phyloP scores from a whole-genome alignment of 2,113 vertebrate species.

The Speoplatyrhinus poulsoni region DNA sequence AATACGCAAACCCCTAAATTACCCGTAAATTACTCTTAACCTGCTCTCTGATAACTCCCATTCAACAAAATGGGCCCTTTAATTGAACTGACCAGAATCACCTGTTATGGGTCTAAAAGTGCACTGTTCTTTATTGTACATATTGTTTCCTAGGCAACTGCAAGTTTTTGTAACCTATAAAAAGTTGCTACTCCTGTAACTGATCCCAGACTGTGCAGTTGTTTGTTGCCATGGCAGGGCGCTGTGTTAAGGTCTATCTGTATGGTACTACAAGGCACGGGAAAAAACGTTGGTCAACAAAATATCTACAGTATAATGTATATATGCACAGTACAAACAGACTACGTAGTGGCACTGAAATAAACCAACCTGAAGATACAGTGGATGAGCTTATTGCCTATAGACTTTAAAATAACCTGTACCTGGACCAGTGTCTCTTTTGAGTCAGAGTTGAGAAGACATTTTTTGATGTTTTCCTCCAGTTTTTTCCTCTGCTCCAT shows the following conservation, averaged over 20 bases:
- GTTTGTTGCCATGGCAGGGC: conserved; percentile 68
- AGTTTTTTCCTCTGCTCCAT: conserved; percentile 34
- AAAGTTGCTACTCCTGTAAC: conserved; percentile 73
- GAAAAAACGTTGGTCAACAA: conserved; percentile 23
- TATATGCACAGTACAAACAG: conserved; percentile 15
- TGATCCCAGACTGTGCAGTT: conserved; percentile 54
- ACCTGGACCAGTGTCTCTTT: conserved; percentile 4
- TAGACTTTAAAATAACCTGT: neutral
- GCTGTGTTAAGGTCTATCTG: conserved; percentile 60
- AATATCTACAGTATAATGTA: conserved; percentile 6
- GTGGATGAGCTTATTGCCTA: neutral
- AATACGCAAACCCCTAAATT: conserved; percentile 70
- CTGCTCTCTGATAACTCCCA: conserved; percentile 56
- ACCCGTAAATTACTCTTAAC: conserved; percentile 63
- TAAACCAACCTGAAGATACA: conserved; percentile 17
- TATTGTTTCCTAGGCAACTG: conserved; percentile 73
- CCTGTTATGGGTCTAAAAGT: conserved; percentile 69
- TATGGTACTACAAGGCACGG: conserved; percentile 40
- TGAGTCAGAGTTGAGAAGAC: conserved; percentile 55
- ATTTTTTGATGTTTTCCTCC: conserved; percentile 41
- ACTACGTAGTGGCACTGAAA: too few species aligned
- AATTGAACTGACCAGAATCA: conserved; percentile 70
- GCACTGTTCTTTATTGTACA: conserved; percentile 51
- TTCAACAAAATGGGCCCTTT: conserved; percentile 65
- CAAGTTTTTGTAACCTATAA: conserved; percentile 76